Percentiles rank a stretch among this genome's conserved stretches.
Evolutionary conservation across 2,888 invertebrate species (phyloP).

Genomic region (Idaea aversata): DNA sequence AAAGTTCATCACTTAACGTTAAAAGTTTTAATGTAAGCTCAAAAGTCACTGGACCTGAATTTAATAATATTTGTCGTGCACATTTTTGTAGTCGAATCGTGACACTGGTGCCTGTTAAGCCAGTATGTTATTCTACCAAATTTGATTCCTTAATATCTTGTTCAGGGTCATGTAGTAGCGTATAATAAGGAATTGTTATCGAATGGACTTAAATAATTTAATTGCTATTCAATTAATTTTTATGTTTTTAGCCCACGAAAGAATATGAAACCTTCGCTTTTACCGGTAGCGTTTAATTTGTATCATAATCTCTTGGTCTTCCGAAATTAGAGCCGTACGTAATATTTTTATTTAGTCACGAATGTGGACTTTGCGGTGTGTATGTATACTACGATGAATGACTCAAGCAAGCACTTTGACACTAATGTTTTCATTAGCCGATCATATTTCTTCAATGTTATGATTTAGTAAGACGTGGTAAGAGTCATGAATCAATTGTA

Average conservation of each 20-base stretch:
- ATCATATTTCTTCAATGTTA: conserved; percentile 18
- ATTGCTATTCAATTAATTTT: neutral
- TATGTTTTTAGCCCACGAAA: neutral
- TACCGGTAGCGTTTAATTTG: neutral
- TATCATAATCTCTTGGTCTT: neutral
- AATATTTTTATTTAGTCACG: neutral
- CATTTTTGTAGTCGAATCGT: conserved; percentile 48
- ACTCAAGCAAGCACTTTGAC: conserved; percentile 6
- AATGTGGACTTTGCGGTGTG: neutral
- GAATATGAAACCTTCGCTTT: neutral
- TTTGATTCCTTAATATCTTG: conserved; percentile 10
- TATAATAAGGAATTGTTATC: conserved; percentile 1
- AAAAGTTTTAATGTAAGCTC: conserved; percentile 20
- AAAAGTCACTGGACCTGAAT: conserved; percentile 24
- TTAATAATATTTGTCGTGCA: conserved; percentile 31
- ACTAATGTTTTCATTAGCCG: conserved; percentile 18
- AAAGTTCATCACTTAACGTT: conserved; percentile 28
- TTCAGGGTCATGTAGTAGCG: conserved; percentile 11
- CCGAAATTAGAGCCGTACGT: neutral
- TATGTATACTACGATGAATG: neutral
- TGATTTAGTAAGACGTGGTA: conserved; percentile 12
- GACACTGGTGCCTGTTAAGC: conserved; percentile 38
- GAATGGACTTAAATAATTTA: neutral
- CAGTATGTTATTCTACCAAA: conserved; percentile 13
- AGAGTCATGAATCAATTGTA: conserved; percentile 10